These are phyloP conservation scores for Ia io DNA, from an alignment of 2,113 vertebrate genomes.

Conservation along the genomic window DNA sequence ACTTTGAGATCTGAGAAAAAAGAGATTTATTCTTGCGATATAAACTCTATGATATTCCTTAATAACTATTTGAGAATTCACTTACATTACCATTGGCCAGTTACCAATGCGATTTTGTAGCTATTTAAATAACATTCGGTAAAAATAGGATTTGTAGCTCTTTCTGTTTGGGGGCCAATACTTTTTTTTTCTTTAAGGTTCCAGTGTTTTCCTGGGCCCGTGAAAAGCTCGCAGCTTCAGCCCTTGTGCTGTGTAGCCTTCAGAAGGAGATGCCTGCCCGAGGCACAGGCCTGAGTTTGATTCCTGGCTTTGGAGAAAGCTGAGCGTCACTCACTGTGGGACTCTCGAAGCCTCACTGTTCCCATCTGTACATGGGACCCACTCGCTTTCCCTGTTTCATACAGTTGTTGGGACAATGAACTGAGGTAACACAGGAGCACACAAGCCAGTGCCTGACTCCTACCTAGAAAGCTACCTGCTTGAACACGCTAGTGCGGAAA, in stretches of 20 bases:
- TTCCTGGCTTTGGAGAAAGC: neutral
- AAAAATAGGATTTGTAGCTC: neutral
- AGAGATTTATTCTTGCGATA: neutral
- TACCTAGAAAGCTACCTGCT: neutral
- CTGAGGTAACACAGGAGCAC: neutral
- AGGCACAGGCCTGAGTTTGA: neutral
- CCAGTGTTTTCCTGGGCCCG: neutral
- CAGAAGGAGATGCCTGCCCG: neutral
- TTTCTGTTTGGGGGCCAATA: neutral
- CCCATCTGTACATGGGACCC: neutral
- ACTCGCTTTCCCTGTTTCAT: neutral
- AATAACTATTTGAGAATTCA: neutral
- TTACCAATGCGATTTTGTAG: neutral
- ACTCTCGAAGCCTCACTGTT: neutral
- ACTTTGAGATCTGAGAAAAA: conserved; percentile 7
- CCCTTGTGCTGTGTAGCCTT: rapidly evolving
- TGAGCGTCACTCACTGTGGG: neutral
- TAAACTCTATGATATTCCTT: neutral
- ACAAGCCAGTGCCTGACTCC: neutral
- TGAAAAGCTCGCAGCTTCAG: neutral
- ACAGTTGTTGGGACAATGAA: neutral
- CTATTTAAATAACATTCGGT: neutral
- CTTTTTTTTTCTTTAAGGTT: neutral
- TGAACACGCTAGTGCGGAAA: neutral
- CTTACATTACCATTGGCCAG: neutral